phyloP scores from a whole-genome alignment of 2,888 invertebrate genomes.

The Pseudococcus jackbeardsleyi region DNA sequence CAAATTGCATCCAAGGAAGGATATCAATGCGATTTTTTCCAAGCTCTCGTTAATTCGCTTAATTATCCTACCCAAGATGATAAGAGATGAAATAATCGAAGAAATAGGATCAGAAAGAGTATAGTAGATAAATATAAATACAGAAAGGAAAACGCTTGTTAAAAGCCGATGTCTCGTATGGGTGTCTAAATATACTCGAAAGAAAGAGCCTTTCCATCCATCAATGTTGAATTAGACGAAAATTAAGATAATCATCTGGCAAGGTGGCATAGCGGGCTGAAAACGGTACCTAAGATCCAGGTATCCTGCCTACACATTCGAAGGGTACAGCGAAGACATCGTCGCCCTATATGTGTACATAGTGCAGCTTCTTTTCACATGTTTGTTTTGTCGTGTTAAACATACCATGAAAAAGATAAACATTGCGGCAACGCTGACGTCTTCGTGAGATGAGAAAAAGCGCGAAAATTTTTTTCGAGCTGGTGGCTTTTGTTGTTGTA shows the following conservation, averaged over 20 bases:
- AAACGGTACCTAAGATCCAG: background rate
- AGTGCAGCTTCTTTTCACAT: conserved; percentile 3
- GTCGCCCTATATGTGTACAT: background rate
- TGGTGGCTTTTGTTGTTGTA: conserved; percentile 31
- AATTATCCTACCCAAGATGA: too few relatives aligned
- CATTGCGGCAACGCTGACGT: conserved; percentile 38
- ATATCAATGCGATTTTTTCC: too few relatives aligned
- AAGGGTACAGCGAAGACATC: background rate
- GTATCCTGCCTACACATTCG: background rate
- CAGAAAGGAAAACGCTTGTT: conserved; percentile 20
- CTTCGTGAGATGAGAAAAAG: background rate
- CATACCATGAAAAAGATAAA: conserved; percentile 50
- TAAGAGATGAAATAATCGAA: too few relatives aligned
- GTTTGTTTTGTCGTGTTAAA: conserved; percentile 46
- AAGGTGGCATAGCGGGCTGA: conserved; percentile 6
- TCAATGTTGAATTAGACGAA: conserved; percentile 37
- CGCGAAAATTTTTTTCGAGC: background rate
- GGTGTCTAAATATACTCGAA: background rate
- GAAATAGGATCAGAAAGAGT: too few relatives aligned
- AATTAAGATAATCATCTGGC: conserved; percentile 30
- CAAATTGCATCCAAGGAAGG: too few relatives aligned
- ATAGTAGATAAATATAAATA: background rate
- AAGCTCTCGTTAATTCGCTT: too few relatives aligned
- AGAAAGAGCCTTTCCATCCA: conserved; percentile 4
- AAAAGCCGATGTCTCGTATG: background rate